phyloP scores from a whole-genome alignment of 2,113 vertebrate genomes.

The Misgurnus mizolepis region DNA sequence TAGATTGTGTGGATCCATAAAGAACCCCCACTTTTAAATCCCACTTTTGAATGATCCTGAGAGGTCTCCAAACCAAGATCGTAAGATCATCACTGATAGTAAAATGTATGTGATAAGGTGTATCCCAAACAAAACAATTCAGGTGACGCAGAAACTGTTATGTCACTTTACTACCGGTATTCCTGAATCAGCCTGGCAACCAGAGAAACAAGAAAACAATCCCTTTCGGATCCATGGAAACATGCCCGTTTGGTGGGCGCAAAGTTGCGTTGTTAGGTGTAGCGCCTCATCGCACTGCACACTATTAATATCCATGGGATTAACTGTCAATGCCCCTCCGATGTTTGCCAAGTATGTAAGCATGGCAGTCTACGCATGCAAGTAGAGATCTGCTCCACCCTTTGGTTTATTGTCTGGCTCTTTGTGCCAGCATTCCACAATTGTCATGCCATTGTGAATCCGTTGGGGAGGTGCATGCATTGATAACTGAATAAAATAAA shows the following conservation, averaged over 20 bases:
- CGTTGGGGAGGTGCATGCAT: not conserved
- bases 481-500: not conserved
- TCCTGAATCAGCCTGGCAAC: slow-evolving; percentile 48
- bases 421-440: slow-evolving; percentile 48
- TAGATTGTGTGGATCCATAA: too few relatives aligned
- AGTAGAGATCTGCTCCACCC: slow-evolving; percentile 31
- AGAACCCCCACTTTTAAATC: not conserved
- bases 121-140: slow-evolving; percentile 3
- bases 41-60: not conserved
- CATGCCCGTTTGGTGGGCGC: slow-evolving; percentile 21
- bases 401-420: slow-evolving; percentile 30
- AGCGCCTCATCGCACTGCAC: slow-evolving; percentile 22
- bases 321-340: slow-evolving; percentile 35
- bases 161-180: slow-evolving; percentile 6
- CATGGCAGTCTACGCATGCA: slow-evolving; percentile 39
- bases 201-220: slow-evolving; percentile 51
- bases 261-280: slow-evolving; percentile 55
- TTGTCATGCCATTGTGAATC: slow-evolving; percentile 40
- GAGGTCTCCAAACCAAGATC: too few relatives aligned
- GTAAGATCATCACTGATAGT: not conserved
- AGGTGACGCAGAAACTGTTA: slow-evolving; percentile 14
- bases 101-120: not conserved
- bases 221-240: slow-evolving; percentile 50
- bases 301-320: slow-evolving; percentile 51
- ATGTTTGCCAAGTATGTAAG: slow-evolving; percentile 47